Percentiles rank a stretch among this genome's conserved stretches.
Conservation (phyloP, 2,797 vertebrate species). For the Zenarchopterus dispar region DNA sequence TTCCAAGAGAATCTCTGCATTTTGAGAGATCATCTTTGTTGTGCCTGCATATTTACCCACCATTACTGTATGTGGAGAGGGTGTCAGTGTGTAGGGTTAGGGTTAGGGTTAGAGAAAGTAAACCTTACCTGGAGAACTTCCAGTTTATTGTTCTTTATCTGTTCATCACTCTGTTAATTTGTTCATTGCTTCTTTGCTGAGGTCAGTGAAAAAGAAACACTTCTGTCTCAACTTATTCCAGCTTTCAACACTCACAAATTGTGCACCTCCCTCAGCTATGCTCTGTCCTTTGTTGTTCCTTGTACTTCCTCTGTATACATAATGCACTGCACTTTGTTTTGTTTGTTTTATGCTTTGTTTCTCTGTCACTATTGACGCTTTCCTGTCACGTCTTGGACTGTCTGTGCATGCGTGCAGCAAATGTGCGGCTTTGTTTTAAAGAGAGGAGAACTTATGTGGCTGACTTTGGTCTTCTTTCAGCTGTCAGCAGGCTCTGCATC, state of each 20-base stretch:
- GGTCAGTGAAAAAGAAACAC: conserved; percentile 14
- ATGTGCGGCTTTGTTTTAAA: conserved; percentile 34
- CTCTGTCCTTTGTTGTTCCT: conserved; percentile 24
- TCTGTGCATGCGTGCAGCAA: conserved; percentile 16
- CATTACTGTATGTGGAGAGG: conserved; percentile 10
- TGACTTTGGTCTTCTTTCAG: conserved; percentile 50
- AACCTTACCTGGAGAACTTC: no score
- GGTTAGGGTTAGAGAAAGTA: neutral
- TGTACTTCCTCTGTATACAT: conserved; percentile 24
- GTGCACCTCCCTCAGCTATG: conserved; percentile 10
- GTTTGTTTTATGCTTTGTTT: conserved; percentile 6
- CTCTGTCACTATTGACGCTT: conserved; percentile 8
- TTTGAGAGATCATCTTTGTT: no score
- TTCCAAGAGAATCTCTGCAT: neutral
- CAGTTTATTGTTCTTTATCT: conserved; percentile 10
- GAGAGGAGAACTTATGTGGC: conserved; percentile 21
- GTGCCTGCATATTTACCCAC: neutral
- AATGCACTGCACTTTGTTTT: conserved; percentile 33
- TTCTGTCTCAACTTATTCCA: conserved; percentile 24
- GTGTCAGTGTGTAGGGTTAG: neutral
- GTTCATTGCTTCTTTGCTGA: conserved; percentile 38
- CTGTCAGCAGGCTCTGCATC: conserved; percentile 40
- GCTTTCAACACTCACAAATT: neutral
- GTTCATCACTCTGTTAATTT: conserved; percentile 18
- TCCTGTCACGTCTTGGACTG: conserved; percentile 36